Evolutionary conservation across 2,888 invertebrate genomes (phyloP).

Genomic region (Yponomeuta evonymella): DNA sequence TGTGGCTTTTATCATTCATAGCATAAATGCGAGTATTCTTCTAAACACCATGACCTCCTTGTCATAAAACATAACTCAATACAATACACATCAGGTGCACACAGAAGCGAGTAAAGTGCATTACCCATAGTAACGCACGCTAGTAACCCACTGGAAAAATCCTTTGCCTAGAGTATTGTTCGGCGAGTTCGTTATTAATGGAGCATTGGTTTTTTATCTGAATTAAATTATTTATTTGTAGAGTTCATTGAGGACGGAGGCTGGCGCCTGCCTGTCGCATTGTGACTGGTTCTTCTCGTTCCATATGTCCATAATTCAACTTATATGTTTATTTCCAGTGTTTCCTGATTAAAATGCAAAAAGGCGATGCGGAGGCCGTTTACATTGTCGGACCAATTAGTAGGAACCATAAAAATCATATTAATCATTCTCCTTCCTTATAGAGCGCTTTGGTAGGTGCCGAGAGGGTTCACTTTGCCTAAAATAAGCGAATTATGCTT

Average conservation of each 20-base stretch:
- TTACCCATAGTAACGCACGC: not conserved
- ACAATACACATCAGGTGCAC: not conserved
- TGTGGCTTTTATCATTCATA: not conserved
- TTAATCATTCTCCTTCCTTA: slow-evolving; percentile 62
- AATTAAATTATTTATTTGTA: slow-evolving; percentile 33
- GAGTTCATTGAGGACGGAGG: slow-evolving; percentile 54
- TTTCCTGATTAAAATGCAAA: slow-evolving; percentile 66
- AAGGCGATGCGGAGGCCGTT: slow-evolving; percentile 56
- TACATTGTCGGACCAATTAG: slow-evolving; percentile 68
- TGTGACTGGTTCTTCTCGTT: slow-evolving; percentile 72
- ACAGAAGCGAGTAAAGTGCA: not conserved
- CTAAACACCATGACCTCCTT: not conserved
- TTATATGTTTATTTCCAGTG: slow-evolving; percentile 57
- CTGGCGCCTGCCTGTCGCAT: slow-evolving; percentile 65
- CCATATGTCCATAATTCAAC: slow-evolving; percentile 61
- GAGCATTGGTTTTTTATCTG: not conserved
- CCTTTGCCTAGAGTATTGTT: not conserved
- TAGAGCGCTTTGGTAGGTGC: slow-evolving; percentile 44
- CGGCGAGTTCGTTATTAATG: not conserved
- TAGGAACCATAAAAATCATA: slow-evolving; percentile 62
- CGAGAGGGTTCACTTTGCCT: slow-evolving; percentile 23
- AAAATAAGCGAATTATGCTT: slow-evolving; percentile 38
- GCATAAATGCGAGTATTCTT: not conserved
- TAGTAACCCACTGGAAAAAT: not conserved
- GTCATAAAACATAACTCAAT: not conserved